Conservation (phyloP, 2,113 vertebrate species). For the Onychostoma macrolepis region DNA sequence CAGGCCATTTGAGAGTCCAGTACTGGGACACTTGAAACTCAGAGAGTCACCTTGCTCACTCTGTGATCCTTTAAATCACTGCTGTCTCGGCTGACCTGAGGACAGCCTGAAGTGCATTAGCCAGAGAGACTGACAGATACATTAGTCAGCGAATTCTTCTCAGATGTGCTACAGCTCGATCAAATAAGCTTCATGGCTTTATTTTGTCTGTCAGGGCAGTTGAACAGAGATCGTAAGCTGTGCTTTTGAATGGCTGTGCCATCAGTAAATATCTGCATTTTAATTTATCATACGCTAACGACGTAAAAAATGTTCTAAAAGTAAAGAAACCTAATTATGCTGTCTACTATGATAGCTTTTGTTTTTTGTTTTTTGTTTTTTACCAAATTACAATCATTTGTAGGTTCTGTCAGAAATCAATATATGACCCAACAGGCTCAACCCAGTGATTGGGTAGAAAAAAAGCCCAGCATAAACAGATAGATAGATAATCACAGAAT, state of each 20-base stretch:
- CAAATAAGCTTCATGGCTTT: constrained; percentile 22
- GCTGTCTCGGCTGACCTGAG: constrained; percentile 43
- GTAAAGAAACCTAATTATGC: not conserved
- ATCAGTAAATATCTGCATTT: not conserved
- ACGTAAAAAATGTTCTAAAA: not conserved
- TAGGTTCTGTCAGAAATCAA: not conserved
- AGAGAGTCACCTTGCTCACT: constrained; percentile 49
- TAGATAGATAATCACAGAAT: not conserved
- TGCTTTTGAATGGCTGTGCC: not conserved
- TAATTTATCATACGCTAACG: not conserved
- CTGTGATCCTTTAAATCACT: constrained; percentile 52
- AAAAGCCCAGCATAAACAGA: not conserved
- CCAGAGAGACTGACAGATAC: constrained; percentile 24
- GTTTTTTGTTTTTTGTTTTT: not conserved
- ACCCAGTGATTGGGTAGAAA: not conserved
- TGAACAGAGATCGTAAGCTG: not conserved
- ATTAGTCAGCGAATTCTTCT: constrained; percentile 53
- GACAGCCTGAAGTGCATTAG: constrained; percentile 38
- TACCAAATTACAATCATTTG: not conserved
- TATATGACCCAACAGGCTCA: not conserved
- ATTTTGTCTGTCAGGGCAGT: constrained; percentile 24
- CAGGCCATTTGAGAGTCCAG: constrained; percentile 16
- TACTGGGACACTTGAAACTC: constrained; percentile 26
- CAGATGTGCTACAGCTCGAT: constrained; percentile 25
- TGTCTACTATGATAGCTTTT: not conserved